phyloP scores from a whole-genome alignment of 1,140 invertebrate species.

The Hestina assimilis region DNA sequence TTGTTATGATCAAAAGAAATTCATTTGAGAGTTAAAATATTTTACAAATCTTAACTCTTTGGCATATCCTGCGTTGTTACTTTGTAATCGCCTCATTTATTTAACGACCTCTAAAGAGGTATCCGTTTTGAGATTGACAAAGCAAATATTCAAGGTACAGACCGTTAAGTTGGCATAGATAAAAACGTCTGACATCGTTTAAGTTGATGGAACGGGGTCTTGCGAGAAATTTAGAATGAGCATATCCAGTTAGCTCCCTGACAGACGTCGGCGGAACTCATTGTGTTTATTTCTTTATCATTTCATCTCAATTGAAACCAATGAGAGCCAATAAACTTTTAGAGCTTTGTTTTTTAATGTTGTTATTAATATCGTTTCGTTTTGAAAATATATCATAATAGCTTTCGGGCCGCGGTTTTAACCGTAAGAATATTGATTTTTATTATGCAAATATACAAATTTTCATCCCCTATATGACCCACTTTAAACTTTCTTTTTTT shows the following conservation, averaged over 20 bases:
- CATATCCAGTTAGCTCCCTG: slow-evolving; percentile 22
- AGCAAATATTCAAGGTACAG: slow-evolving; percentile 20
- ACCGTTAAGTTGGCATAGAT: slow-evolving; percentile 28
- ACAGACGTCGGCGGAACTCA: neutral
- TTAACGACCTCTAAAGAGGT: slow-evolving; percentile 11
- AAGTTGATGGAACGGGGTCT: slow-evolving; percentile 22
- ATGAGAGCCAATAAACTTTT: neutral
- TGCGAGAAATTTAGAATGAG: slow-evolving; percentile 14
- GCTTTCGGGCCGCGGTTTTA: too few species aligned
- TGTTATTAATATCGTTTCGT: neutral
- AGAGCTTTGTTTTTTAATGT: neutral
- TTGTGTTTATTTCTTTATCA: neutral
- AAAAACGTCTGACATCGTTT: slow-evolving; percentile 25
- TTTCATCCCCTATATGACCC: too few species aligned
- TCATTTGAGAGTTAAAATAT: too few species aligned
- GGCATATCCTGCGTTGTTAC: neutral
- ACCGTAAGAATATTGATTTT: too few species aligned
- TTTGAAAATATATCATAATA: too few species aligned
- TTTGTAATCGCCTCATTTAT: neutral
- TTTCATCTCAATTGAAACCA: neutral
- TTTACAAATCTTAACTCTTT: too few species aligned
- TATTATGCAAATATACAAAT: too few species aligned
- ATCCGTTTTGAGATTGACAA: slow-evolving; percentile 19
- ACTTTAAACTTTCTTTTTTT: too few species aligned
- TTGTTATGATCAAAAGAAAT: too few species aligned